Conservation (phyloP, 2,888 invertebrate species). For the Watsonalla binaria region DNA sequence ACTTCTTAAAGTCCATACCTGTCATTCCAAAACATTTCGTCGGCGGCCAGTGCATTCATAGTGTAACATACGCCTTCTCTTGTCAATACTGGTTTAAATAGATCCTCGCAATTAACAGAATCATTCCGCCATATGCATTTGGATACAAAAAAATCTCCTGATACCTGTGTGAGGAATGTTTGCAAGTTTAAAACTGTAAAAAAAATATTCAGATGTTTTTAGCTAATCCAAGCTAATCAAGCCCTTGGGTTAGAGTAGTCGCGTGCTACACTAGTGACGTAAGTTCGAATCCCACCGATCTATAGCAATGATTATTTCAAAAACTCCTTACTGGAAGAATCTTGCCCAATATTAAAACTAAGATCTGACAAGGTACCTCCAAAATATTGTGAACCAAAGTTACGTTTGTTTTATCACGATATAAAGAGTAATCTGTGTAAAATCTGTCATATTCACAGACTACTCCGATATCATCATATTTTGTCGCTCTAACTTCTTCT, state of each 20-base stretch:
- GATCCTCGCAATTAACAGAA: neutral
- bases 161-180: neutral
- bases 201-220: no score
- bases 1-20: constrained; percentile 9
- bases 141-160: no score
- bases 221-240: no score
- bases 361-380: neutral
- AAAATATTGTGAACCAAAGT: neutral
- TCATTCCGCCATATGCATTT: neutral
- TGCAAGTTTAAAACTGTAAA: constrained; percentile 2
- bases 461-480: neutral
- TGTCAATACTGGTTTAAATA: neutral
- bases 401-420: neutral
- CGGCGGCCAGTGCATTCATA: neutral
- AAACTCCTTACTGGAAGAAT: no score
- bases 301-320: no score
- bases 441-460: neutral
- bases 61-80: neutral
- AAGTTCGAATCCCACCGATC: no score
- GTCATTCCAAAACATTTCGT: constrained; percentile 27
- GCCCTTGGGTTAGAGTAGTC: no score
- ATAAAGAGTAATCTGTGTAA: neutral
- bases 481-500: neutral
- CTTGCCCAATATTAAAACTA: no score
- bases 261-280: no score